Conservation (phyloP, 2,888 invertebrate genomes). For the Polyploca ridens region DNA sequence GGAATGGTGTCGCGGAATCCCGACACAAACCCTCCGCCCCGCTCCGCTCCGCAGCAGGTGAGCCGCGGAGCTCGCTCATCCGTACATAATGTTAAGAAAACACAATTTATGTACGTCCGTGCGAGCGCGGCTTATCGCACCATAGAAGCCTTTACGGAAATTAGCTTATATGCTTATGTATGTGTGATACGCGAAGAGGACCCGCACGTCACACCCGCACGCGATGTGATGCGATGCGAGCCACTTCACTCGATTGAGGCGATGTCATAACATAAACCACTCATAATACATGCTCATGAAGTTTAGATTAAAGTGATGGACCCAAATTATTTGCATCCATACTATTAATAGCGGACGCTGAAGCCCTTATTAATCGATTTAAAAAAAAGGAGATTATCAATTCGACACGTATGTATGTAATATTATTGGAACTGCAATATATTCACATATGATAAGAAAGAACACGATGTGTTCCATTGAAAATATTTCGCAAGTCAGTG, state of each 20-base stretch:
- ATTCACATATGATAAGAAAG: too few relatives aligned
- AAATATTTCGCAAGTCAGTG: too few relatives aligned
- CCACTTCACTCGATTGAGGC: not conserved
- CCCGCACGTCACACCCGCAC: not conserved
- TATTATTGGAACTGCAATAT: too few relatives aligned
- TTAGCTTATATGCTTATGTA: slow-evolving; percentile 4
- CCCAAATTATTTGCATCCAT: too few relatives aligned
- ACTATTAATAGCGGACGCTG: too few relatives aligned
- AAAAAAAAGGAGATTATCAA: too few relatives aligned
- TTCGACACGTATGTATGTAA: too few relatives aligned
- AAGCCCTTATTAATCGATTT: too few relatives aligned
- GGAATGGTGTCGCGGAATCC: not conserved
- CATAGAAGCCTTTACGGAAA: not conserved
- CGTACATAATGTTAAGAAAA: not conserved
- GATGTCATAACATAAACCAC: not conserved
- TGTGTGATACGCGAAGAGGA: not conserved
- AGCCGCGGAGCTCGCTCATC: not conserved
- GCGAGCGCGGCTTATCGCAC: not conserved
- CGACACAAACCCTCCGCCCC: not conserved
- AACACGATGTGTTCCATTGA: too few relatives aligned
- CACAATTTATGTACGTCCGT: not conserved
- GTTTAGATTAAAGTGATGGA: too few relatives aligned
- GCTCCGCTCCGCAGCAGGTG: not conserved
- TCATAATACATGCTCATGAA: not conserved
- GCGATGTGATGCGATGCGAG: too few relatives aligned